Percentiles rank a stretch among this genome's conserved stretches.
Evolutionary conservation across 1,140 invertebrate species (phyloP).

Genomic region (Aphaenogaster rudis): DNA sequence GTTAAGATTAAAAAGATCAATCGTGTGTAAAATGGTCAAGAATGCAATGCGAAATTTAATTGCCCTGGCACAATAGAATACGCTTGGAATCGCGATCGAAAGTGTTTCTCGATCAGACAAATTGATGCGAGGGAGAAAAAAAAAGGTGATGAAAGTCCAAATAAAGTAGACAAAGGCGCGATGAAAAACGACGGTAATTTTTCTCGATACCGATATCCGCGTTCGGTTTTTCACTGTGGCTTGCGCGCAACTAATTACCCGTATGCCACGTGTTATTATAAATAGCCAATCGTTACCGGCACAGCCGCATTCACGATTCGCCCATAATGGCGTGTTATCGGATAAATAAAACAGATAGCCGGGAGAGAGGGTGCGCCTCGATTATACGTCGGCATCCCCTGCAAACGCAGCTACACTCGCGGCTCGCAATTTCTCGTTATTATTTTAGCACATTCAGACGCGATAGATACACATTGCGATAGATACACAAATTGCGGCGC

Average conservation of each 20-base stretch:
- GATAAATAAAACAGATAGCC: constrained; percentile 86
- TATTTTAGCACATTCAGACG: constrained; percentile 70
- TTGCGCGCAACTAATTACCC: constrained; percentile 86
- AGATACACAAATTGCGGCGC: constrained; percentile 64
- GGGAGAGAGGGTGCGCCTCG: constrained; percentile 80
- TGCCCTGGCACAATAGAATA: constrained; percentile 1
- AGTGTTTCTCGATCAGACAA: constrained; percentile 40
- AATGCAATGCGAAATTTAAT: constrained; percentile 50
- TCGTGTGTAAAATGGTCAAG: constrained; percentile 29
- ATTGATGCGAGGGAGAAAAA: neutral
- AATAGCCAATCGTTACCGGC: constrained; percentile 87
- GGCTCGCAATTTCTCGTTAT: constrained; percentile 63
- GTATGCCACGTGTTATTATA: constrained; percentile 86
- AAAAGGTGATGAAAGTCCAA: constrained; percentile 54
- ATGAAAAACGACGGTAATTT: constrained; percentile 76
- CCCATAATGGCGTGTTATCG: constrained; percentile 86
- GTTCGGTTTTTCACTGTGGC: constrained; percentile 76
- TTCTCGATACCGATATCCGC: constrained; percentile 68
- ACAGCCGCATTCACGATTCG: constrained; percentile 84
- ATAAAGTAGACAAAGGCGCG: constrained; percentile 61
- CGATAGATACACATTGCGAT: constrained; percentile 65
- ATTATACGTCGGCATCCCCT: constrained; percentile 80
- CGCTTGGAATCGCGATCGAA: constrained; percentile 39
- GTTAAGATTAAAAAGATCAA: constrained; percentile 63
- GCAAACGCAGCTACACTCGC: constrained; percentile 68